These are phyloP conservation scores for Tipula unca DNA, from an alignment of 2,888 invertebrate genomes.

Conservation along the genomic window DNA sequence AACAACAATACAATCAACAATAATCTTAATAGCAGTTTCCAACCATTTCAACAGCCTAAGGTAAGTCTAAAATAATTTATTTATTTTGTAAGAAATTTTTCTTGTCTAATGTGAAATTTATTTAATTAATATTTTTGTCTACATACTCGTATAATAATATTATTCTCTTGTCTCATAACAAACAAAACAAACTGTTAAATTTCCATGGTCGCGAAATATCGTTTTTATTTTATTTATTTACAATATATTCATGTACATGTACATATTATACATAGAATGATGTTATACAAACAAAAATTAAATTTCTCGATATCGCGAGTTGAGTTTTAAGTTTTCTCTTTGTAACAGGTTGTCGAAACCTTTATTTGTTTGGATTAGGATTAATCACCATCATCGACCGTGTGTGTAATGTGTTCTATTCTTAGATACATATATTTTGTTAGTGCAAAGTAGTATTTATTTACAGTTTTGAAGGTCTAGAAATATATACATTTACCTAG, in stretches of 20 bases:
- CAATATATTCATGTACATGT: not conserved
- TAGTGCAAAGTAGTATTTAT: not conserved
- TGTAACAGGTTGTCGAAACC: not conserved
- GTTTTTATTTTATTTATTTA: not conserved
- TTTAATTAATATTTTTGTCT: not conserved
- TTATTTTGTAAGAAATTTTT: too few species aligned
- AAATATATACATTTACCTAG: too few species aligned
- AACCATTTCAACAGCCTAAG: not conserved
- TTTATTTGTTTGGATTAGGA: not conserved
- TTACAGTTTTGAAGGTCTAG: not conserved
- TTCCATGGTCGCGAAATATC: not conserved
- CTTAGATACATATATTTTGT: not conserved
- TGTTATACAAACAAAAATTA: not conserved
- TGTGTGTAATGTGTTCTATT: not conserved
- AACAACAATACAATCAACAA: slow-evolving; percentile 15
- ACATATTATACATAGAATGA: not conserved
- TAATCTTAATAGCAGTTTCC: not conserved
- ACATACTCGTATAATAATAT: not conserved
- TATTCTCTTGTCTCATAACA: not conserved
- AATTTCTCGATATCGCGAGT: not conserved
- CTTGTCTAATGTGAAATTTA: not conserved
- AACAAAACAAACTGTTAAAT: not conserved
- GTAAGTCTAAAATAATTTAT: not conserved
- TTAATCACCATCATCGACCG: not conserved
- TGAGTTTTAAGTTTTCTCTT: not conserved